Evolutionary conservation across 2,888 invertebrate species (phyloP).

Genomic region (Drosophila paucipuncta): DNA sequence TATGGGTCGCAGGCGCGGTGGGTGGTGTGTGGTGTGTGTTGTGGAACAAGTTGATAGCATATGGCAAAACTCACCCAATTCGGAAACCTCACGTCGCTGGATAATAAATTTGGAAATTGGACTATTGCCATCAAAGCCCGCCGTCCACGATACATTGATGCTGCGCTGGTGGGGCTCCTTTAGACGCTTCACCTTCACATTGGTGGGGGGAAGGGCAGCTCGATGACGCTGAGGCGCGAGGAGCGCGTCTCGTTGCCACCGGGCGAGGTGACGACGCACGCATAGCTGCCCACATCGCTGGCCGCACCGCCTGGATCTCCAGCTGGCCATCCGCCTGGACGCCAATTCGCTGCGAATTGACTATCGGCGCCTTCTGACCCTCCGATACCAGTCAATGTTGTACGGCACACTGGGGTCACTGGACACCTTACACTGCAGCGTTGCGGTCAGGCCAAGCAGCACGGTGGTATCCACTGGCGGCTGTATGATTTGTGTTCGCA

Average conservation of each 20-base stretch:
- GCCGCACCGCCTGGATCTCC: conserved; percentile 95
- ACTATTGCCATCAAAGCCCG: conserved; percentile 98
- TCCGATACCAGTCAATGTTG: conserved; percentile 96
- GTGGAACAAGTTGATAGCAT: not conserved
- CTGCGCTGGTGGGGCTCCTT: conserved; percentile 90
- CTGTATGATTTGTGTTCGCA: conserved; percentile 96
- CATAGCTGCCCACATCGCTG: conserved; percentile 97
- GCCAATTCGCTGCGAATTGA: conserved; percentile 89
- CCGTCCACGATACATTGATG: conserved; percentile 97
- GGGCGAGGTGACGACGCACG: conserved; percentile 93
- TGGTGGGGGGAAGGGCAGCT: conserved; percentile 97
- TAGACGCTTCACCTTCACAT: conserved; percentile 91
- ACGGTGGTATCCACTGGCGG: conserved; percentile 97
- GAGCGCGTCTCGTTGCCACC: conserved; percentile 97
- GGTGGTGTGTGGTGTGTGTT: not conserved
- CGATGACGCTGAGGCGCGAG: conserved; percentile 94
- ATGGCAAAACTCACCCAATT: conserved; percentile 88
- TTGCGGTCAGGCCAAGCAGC: conserved; percentile 96
- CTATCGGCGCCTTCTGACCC: conserved; percentile 89
- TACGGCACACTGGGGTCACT: conserved; percentile 95
- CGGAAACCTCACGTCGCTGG: conserved; percentile 95
- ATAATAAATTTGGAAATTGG: conserved; percentile 96
- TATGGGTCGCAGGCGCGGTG: no score
- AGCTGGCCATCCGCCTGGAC: conserved; percentile 93
- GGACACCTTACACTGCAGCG: conserved; percentile 96